A percentile compares a stretch with the other conserved stretches of the same genome.
phyloP scores from a whole-genome alignment of 1,140 invertebrate genomes.

The Anoplolepis gracilipes region DNA sequence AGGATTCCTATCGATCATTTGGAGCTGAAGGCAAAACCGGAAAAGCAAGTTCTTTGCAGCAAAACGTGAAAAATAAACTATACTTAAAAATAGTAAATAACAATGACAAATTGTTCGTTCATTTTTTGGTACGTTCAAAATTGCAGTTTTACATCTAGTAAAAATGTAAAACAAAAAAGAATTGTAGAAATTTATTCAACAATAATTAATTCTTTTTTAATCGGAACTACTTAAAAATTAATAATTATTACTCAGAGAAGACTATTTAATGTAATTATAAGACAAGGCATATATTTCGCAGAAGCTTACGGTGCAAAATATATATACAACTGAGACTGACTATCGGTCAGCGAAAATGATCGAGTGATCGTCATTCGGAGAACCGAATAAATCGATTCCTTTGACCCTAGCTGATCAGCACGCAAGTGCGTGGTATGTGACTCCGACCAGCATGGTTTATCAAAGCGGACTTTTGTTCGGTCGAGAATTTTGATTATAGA shows the following conservation, averaged over 20 bases:
- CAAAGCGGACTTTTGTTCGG: conserved; percentile 27
- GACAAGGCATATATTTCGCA: background rate
- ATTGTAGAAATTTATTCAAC: background rate
- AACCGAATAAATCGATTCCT: conserved; percentile 55
- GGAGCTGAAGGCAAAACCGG: background rate
- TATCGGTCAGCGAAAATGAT: conserved; percentile 32
- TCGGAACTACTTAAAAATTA: background rate
- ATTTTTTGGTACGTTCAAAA: too few relatives aligned
- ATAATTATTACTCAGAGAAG: background rate
- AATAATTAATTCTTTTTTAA: background rate
- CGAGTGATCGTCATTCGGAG: conserved; percentile 25
- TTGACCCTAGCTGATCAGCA: conserved; percentile 36
- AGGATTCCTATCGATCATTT: conserved; percentile 16
- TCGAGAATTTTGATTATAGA: background rate
- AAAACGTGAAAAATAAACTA: background rate
- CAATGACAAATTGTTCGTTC: background rate
- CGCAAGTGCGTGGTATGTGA: background rate
- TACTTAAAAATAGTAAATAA: background rate
- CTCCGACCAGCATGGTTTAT: conserved; percentile 12
- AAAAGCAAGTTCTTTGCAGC: background rate
- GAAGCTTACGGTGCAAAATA: conserved; percentile 25
- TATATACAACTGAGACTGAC: conserved; percentile 8
- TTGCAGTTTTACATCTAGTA: too few relatives aligned
- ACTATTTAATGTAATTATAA: background rate
- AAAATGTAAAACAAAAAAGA: background rate